Percentiles rank a stretch among this genome's conserved stretches.
These are phyloP conservation scores for Melopsittacus undulatus DNA, from an alignment of 2,797 vertebrate species.

Conservation along the genomic window DNA sequence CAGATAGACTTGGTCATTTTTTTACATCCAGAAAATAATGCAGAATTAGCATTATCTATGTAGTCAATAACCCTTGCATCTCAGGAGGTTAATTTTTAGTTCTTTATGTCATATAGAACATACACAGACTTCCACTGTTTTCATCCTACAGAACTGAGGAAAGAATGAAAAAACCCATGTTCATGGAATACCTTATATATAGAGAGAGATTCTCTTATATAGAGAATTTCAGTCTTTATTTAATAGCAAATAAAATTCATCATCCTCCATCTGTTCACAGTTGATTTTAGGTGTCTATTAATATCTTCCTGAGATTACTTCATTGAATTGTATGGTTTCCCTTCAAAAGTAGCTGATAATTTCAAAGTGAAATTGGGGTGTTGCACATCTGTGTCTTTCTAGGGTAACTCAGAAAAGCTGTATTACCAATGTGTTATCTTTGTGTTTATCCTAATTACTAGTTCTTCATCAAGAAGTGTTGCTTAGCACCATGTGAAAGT, in stretches of 20 bases:
- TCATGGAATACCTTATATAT: background rate
- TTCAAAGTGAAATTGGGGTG: background rate
- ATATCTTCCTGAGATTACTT: background rate
- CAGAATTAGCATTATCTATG: background rate
- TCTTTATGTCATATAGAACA: background rate
- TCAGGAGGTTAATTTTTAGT: background rate
- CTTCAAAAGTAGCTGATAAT: background rate
- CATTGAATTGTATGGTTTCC: background rate
- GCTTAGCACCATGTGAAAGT: background rate
- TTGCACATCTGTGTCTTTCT: background rate
- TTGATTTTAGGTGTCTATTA: background rate
- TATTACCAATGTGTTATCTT: background rate
- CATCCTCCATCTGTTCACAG: background rate
- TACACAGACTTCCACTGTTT: background rate
- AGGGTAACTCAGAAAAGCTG: background rate
- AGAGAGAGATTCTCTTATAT: background rate
- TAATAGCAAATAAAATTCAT: background rate
- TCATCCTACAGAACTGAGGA: background rate
- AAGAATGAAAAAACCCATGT: background rate
- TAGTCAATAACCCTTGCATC: background rate
- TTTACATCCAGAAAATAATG: background rate
- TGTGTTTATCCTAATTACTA: background rate
- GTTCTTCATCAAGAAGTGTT: background rate
- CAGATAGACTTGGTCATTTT: rapidly evolving
- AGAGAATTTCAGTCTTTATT: background rate